Base-by-base conservation (phyloP, 1,140 invertebrate species). In the Lerema accius region DNA sequence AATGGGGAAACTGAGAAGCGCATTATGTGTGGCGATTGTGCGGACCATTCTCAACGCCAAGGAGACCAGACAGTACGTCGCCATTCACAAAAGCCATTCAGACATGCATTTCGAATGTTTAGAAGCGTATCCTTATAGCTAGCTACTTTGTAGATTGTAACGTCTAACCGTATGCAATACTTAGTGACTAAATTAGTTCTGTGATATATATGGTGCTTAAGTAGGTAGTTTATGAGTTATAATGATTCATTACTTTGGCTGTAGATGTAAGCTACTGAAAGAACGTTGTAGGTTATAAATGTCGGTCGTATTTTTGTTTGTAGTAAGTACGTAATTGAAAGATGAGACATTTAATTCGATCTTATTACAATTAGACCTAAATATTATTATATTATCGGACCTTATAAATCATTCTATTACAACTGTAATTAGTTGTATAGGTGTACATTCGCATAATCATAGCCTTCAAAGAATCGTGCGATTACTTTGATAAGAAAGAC, bases 1-100 rank as follows among this genome's bases (percentile, higher is more conserved):
- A 72, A 78, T 79, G 69, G 63, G 61, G 66, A 74, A 81, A 76
- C 76, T 76, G 62, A 69, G 59, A 65, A 65, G 69, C 71, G 72
- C 70, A 63, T 67, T 70, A 65, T 67, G 56, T 69, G 56, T 37
- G 17, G 23, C 35, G 63, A 71, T 71, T 63, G 48, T 72, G 43
- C 39, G 46, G 55, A 45, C 35, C 50, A 67, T 71, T 76, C 63
- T 59, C 17, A 51, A 46, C 42, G 53, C 65, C 78, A 89, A n/a
- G n/a, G n/a, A n/a, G n/a, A n/a, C n/a, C n/a, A n/a, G 86, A 88
- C 86, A 76, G 80, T 67, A 40, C 79, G 86, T 80, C 84, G 81
- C 84, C 82, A 9, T 40, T 53, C 16, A 55, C 51, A 32, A 63
- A 53, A 46, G 43, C 55, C 26, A 48, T 50, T 39, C 35, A 50